Percentiles rank a stretch among this genome's conserved stretches.
Conservation (phyloP, 2,888 invertebrate species). For the Disparrhopalites patrizii region DNA sequence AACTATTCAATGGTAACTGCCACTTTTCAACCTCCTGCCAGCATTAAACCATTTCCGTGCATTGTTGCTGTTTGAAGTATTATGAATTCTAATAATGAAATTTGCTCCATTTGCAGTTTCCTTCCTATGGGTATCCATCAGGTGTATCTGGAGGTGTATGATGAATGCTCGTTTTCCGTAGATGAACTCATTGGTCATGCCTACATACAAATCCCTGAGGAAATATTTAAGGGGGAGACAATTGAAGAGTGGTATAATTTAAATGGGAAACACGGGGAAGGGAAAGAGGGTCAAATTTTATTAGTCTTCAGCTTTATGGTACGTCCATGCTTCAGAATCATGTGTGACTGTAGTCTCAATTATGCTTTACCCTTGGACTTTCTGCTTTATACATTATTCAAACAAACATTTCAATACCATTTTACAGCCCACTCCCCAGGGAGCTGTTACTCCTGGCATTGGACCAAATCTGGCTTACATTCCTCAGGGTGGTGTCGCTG, state of each 20-base stretch:
- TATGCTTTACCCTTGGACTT: neutral
- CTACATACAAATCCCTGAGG: slow-evolving; percentile 78
- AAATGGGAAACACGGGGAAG: slow-evolving; percentile 91
- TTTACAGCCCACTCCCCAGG: slow-evolving; percentile 38
- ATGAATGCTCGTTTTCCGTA: slow-evolving; percentile 93
- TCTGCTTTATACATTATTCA: neutral
- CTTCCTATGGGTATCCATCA: slow-evolving; percentile 83
- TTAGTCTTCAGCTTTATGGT: slow-evolving; percentile 69
- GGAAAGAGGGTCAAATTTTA: slow-evolving; percentile 88
- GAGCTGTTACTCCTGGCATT: slow-evolving; percentile 14
- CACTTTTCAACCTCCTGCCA: no score
- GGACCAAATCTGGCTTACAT: slow-evolving; percentile 26
- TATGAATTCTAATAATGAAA: neutral
- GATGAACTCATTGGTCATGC: slow-evolving; percentile 95
- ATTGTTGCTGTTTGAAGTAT: no score
- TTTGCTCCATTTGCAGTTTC: slow-evolving; percentile 62
- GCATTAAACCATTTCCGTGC: no score
- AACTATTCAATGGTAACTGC: slow-evolving; percentile 78
- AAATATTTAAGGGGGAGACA: slow-evolving; percentile 73
- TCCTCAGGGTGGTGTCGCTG: slow-evolving; percentile 9
- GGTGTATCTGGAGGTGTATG: slow-evolving; percentile 89
- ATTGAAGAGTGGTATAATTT: slow-evolving; percentile 93
- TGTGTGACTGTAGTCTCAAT: neutral
- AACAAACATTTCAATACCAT: no score
- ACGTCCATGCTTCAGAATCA: neutral